A percentile compares a stretch with the other conserved stretches of the same genome.
phyloP scores from a whole-genome alignment of 2,888 invertebrate genomes.

The Anagyrus pseudococci region DNA sequence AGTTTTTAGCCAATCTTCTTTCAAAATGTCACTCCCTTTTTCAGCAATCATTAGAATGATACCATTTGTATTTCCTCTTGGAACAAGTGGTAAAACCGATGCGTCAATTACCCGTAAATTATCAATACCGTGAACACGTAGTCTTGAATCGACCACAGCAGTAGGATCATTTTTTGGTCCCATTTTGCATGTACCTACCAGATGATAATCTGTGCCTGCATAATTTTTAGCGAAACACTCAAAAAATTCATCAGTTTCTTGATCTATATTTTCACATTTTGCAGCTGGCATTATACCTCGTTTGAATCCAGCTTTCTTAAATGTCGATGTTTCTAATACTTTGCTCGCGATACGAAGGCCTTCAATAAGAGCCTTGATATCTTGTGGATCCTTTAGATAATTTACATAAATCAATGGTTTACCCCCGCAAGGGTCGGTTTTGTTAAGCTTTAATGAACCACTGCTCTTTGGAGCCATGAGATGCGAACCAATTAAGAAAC shows the following conservation, averaged over 20 bases:
- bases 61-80: constrained; percentile 65
- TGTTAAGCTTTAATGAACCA: constrained; percentile 65
- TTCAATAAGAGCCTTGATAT: constrained; percentile 4
- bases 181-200: constrained; percentile 61
- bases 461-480: constrained; percentile 34
- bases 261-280: constrained; percentile 14
- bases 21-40: constrained; percentile 63
- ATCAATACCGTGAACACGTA: constrained; percentile 60
- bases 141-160: constrained; percentile 58
- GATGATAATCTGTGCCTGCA: neutral
- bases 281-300: constrained; percentile 72
- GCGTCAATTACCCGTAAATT: constrained; percentile 64
- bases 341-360: neutral
- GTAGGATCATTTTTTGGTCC: constrained; percentile 53
- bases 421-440: constrained; percentile 70
- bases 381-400: constrained; percentile 11
- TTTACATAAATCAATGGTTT: constrained; percentile 18
- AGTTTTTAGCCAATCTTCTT: constrained; percentile 49
- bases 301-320: constrained; percentile 5
- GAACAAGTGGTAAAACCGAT: constrained; percentile 64
- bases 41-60: constrained; percentile 65
- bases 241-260: constrained; percentile 12
- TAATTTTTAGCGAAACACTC: constrained; percentile 8
- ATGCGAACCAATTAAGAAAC: constrained; percentile 16
- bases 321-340: constrained; percentile 4